Base-by-base conservation (phyloP, 1,140 invertebrate genomes). In the Macrotrachela quadricornifera region DNA sequence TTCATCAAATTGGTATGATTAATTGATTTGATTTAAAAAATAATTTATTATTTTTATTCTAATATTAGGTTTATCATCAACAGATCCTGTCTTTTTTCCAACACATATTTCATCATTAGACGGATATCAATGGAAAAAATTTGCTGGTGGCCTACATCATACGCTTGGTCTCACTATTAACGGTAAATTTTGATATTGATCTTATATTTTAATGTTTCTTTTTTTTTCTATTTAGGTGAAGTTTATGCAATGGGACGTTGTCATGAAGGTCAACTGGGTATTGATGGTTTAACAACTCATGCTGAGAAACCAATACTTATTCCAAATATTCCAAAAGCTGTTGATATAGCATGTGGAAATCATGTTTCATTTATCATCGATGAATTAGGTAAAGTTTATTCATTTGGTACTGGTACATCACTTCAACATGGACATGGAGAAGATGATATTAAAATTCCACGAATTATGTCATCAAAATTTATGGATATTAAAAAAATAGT, bases 211-310 rank as follows among this genome's bases (percentile, higher is more conserved):
- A 4, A 30, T 30, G 3, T 4, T 4, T 30, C 2, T 4, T 78
- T 78, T 8, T 61, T 85, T 9, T 75, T 79, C 61, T 38, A 21
- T 16, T 10, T 58, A 75, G 76, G 75, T 42, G 59, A 76, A 58
- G 79, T 81, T 18, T 82, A 79, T 65, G 76, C 78, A 0, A 68
- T 90, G 45, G 88, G 88, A 1, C 75, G 86, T 13, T 78, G 80
- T 56, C 83, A 88, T 58, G 91, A 92, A 64, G 87, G 87, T 9
- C 75, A 82, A 46, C 70, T 94, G 40, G 87, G 87, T 1, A 68
- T 88, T 0, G 85, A 85, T 40, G 66, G 78, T 41, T 68, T 71
- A 54, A 68, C 73, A 1, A 30, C 21, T 30, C 79, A 83, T 50
- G 68, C 42, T 11, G 46, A 53, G 18, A 10, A n/a, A 15, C 36